Evolutionary conservation across 2,797 vertebrate species (phyloP).

Genomic region (Hylomyscus alleni): DNA sequence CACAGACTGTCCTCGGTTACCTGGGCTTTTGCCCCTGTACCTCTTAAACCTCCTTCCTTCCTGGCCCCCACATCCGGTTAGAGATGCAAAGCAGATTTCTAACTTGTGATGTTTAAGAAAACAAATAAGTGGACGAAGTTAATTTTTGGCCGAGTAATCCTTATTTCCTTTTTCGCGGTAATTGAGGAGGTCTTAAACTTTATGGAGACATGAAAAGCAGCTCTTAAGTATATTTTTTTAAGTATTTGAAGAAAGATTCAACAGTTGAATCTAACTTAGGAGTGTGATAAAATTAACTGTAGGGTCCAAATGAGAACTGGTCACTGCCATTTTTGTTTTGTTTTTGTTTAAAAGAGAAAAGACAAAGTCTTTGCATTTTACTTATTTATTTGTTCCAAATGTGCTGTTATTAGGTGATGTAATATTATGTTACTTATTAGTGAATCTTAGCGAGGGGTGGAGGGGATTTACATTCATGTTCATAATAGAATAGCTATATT

Average conservation of each 20-base stretch:
- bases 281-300: not conserved
- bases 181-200: not conserved
- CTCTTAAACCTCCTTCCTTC: not conserved
- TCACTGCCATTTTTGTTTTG: not conserved
- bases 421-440: not conserved
- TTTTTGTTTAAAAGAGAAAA: not conserved
- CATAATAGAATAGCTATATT: not conserved
- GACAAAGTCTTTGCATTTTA: not conserved
- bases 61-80: not conserved
- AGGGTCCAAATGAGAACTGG: not conserved
- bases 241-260: not conserved
- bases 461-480: constrained; percentile 10
- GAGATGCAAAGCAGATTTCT: constrained; percentile 24
- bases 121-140: not conserved
- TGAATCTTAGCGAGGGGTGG: not conserved
- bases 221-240: not conserved
- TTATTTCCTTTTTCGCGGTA: not conserved
- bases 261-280: not conserved
- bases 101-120: not conserved
- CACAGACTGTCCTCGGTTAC: not conserved
- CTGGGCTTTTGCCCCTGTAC: not conserved
- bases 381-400: constrained; percentile 20
- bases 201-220: not conserved
- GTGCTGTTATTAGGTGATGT: not conserved
- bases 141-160: not conserved